phyloP scores from a whole-genome alignment of 2,888 invertebrate genomes.

The Phoronis australis region DNA sequence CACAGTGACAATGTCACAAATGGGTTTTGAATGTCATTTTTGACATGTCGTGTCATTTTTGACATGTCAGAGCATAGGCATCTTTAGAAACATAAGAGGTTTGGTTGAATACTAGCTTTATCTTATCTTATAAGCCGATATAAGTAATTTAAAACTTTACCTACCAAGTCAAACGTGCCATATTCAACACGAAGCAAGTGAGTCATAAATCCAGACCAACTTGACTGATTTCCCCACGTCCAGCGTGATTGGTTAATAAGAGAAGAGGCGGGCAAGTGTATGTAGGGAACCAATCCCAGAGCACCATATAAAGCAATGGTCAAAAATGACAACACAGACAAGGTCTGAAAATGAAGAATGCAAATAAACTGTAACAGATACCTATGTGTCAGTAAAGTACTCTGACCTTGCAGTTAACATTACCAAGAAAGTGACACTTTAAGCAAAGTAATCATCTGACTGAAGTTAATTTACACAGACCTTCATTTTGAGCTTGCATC shows the following conservation, averaged over 20 bases:
- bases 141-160: no score
- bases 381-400: not conserved
- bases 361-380: not conserved
- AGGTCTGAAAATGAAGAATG: constrained; percentile 9
- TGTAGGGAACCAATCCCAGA: constrained; percentile 39
- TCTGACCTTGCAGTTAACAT: constrained; percentile 1
- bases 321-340: constrained; percentile 8
- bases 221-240: constrained; percentile 49
- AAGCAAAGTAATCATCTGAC: no score
- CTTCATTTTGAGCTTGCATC: no score
- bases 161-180: constrained; percentile 44
- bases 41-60: no score
- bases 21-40: no score
- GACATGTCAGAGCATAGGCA: no score
- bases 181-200: constrained; percentile 44
- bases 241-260: constrained; percentile 28
- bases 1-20: no score
- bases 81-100: no score
- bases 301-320: constrained; percentile 16
- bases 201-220: constrained; percentile 34
- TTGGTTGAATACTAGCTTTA: no score
- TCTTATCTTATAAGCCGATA: no score
- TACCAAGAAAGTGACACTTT: no score
- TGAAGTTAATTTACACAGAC: no score
- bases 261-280: constrained; percentile 42